A percentile compares a stretch with the other conserved stretches of the same genome.
These are phyloP conservation scores for Amyelois transitella DNA, from an alignment of 1,140 invertebrate genomes.

Conservation along the genomic window DNA sequence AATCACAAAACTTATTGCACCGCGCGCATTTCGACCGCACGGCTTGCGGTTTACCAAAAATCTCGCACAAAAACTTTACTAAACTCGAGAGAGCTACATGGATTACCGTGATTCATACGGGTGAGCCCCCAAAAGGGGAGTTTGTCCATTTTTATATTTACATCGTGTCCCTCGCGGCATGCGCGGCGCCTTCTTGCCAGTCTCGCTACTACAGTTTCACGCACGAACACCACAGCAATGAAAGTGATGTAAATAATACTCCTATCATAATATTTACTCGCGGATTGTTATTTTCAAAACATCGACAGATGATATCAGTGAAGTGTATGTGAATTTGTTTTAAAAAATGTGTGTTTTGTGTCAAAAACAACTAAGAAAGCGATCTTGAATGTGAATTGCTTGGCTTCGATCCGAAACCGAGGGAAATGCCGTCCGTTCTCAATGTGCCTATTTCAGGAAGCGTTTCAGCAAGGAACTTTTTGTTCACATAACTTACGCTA, in stretches of 20 bases:
- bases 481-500: slow-evolving; percentile 67
- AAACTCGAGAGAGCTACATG: slow-evolving; percentile 36
- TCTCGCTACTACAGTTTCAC: slow-evolving; percentile 68
- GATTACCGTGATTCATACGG: slow-evolving; percentile 65
- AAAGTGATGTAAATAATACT: slow-evolving; percentile 70
- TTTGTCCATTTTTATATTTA: slow-evolving; percentile 74
- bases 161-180: slow-evolving; percentile 68
- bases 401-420: slow-evolving; percentile 61
- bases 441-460: slow-evolving; percentile 68
- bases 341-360: slow-evolving; percentile 43
- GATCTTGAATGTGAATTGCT: slow-evolving; percentile 38
- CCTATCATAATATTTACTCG: slow-evolving; percentile 64
- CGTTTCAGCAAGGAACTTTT: slow-evolving; percentile 69
- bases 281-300: slow-evolving; percentile 56
- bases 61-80: slow-evolving; percentile 25
- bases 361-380: slow-evolving; percentile 38
- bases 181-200: slow-evolving; percentile 66
- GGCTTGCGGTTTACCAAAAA: slow-evolving; percentile 11
- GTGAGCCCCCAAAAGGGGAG: slow-evolving; percentile 70
- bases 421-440: slow-evolving; percentile 58
- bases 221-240: slow-evolving; percentile 66
- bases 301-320: slow-evolving; percentile 30
- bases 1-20: slow-evolving; percentile 25
- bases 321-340: slow-evolving; percentile 30
- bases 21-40: neutral